Conservation (phyloP, 2,888 invertebrate genomes). For the Synanthedon myopaeformis region DNA sequence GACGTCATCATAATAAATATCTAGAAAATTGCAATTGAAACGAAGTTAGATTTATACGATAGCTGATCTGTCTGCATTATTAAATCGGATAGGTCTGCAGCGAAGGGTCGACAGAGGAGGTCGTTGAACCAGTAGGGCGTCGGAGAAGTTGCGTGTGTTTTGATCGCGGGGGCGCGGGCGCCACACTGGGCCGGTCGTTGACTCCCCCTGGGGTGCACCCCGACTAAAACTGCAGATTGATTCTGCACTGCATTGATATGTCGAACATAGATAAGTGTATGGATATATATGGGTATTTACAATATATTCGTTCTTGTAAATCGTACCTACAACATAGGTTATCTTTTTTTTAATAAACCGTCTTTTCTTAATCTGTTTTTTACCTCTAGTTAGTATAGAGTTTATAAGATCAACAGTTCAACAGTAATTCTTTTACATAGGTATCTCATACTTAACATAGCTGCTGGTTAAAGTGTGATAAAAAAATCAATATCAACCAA, state of each 20-base stretch:
- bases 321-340: too few species aligned
- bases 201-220: conserved; percentile 44
- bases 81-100: conserved; percentile 34
- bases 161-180: conserved; percentile 34
- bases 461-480: too few species aligned
- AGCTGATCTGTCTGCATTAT: conserved; percentile 27
- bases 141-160: conserved; percentile 28
- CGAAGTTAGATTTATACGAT: conserved; percentile 4
- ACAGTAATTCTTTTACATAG: too few species aligned
- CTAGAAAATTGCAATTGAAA: not conserved
- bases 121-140: conserved; percentile 60
- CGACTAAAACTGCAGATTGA: conserved; percentile 25
- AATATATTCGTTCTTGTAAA: too few species aligned
- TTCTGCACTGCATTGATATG: conserved; percentile 18
- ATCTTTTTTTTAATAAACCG: too few species aligned
- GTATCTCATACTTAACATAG: too few species aligned
- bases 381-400: too few species aligned
- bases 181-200: conserved; percentile 56
- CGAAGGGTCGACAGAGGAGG: conserved; percentile 39
- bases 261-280: not conserved
- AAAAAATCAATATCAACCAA: too few species aligned
- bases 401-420: too few species aligned
- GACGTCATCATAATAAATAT: not conserved
- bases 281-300: too few species aligned
- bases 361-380: too few species aligned